phyloP scores from a whole-genome alignment of 2,888 invertebrate species.

The Nemotelus pantherinus region DNA sequence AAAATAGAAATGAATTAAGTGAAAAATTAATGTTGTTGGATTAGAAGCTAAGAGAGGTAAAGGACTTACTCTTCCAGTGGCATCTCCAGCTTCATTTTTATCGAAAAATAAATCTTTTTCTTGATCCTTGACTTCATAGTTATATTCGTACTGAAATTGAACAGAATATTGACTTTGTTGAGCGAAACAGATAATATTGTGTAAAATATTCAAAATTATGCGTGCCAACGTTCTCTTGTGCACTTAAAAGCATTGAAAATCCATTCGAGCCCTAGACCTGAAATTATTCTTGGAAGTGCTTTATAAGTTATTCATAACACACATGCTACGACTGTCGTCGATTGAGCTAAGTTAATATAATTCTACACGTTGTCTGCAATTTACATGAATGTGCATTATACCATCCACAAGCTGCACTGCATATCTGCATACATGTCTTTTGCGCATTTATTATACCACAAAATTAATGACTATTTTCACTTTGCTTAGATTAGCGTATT shows the following conservation, averaged over 20 bases:
- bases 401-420: too few species aligned
- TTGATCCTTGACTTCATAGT: constrained; percentile 78
- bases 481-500: too few species aligned
- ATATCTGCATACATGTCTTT: too few species aligned
- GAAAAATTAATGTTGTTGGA: constrained; percentile 8
- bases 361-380: too few species aligned
- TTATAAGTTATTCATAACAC: too few species aligned
- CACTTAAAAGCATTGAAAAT: neutral
- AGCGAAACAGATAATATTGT: neutral
- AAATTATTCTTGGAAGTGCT: neutral
- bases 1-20: constrained; percentile 11
- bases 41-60: neutral
- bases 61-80: constrained; percentile 67
- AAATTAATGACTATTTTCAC: too few species aligned
- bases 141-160: constrained; percentile 74
- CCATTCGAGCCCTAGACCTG: neutral
- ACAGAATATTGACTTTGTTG: constrained; percentile 14
- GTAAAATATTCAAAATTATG: neutral
- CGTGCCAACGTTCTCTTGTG: neutral
- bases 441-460: too few species aligned
- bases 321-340: too few species aligned
- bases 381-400: too few species aligned
- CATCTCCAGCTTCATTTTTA: constrained; percentile 74
- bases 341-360: too few species aligned
- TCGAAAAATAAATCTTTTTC: constrained; percentile 75